Conservation (phyloP, 2,888 invertebrate genomes). For the Drosophila dives region DNA sequence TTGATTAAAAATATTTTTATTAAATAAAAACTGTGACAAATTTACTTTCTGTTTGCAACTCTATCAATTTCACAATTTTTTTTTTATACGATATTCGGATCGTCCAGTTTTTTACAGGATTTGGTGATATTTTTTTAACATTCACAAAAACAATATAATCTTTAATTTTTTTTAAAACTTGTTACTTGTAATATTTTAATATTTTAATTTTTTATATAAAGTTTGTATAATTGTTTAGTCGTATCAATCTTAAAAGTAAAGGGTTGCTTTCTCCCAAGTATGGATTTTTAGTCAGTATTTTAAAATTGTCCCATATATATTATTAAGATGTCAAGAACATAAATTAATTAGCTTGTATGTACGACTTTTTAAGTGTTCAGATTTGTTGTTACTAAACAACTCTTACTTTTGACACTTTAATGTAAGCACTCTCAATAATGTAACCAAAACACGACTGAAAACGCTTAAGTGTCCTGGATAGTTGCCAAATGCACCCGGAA, state of each 20-base stretch:
- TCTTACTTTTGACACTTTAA: slow-evolving; percentile 5
- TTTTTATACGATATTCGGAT: background rate
- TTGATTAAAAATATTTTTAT: background rate
- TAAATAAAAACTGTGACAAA: background rate
- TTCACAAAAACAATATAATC: too few species aligned
- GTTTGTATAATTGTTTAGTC: background rate
- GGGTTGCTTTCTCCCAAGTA: too few species aligned
- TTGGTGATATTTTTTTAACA: too few species aligned
- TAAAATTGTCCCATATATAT: background rate
- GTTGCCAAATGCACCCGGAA: slow-evolving; percentile 25
- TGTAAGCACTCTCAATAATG: slow-evolving; percentile 2
- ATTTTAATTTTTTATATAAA: background rate
- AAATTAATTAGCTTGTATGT: background rate
- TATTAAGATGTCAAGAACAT: background rate
- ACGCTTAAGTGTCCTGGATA: slow-evolving; percentile 28
- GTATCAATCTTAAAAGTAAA: too few species aligned
- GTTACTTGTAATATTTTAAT: too few species aligned
- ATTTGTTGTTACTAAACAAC: background rate
- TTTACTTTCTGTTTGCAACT: background rate
- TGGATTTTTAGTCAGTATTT: background rate
- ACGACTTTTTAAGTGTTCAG: background rate
- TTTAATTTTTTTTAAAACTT: too few species aligned
- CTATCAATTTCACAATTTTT: background rate
- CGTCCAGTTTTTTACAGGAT: background rate
- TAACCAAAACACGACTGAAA: background rate